Conservation (phyloP, 2,888 invertebrate species). For the Melanargia galathea region DNA sequence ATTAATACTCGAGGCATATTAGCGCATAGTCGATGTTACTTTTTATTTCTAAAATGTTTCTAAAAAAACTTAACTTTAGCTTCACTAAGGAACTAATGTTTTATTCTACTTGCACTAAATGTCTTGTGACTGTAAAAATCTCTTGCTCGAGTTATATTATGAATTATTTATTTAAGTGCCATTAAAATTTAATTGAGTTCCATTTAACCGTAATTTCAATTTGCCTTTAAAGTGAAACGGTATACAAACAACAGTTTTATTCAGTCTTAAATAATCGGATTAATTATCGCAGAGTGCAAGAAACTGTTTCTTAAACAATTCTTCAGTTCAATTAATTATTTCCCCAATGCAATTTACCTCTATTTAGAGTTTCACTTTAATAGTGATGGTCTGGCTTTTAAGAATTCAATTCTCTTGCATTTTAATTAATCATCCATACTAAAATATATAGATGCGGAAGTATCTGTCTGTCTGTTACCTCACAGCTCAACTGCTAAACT, state of each 20-base stretch:
- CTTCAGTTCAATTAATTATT: slow-evolving; percentile 36
- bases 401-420: slow-evolving; percentile 4
- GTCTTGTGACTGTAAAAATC: not conserved
- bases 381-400: slow-evolving; percentile 20
- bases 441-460: too few species aligned
- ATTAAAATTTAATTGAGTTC: not conserved
- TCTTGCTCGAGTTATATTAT: not conserved
- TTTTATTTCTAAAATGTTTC: not conserved
- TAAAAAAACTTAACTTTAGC: not conserved
- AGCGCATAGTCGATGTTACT: too few species aligned
- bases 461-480: too few species aligned
- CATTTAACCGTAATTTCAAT: slow-evolving; percentile 4
- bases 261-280: slow-evolving; percentile 18
- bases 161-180: not conserved
- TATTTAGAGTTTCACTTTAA: slow-evolving; percentile 27
- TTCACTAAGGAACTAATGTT: not conserved
- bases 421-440: not conserved
- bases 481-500: too few species aligned
- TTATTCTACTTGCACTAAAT: not conserved
- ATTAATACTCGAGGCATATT: not conserved
- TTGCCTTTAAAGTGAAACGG: slow-evolving; percentile 7
- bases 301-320: slow-evolving; percentile 36
- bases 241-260: slow-evolving; percentile 21
- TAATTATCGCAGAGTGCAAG: slow-evolving; percentile 22
- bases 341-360: slow-evolving; percentile 30